A percentile compares a stretch with the other conserved stretches of the same genome.
Conservation (phyloP, 1,140 invertebrate species). For the Adoxophyes honmai region DNA sequence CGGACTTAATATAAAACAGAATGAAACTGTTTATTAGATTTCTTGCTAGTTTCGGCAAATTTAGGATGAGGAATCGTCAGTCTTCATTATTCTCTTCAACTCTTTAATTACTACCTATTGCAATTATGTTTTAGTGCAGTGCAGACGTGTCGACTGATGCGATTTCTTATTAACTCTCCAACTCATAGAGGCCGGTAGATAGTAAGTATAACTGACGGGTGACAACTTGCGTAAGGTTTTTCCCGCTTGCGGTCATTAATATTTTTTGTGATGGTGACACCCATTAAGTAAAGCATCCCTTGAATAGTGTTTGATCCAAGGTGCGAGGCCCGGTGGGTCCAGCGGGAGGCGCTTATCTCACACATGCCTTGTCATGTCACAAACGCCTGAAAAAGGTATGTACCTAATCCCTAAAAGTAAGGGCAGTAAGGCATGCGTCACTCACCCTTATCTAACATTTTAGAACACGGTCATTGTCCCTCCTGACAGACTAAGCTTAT, state of each 20-base stretch:
- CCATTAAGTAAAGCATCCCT: not conserved
- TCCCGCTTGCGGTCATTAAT: not conserved
- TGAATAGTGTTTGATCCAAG: slow-evolving; percentile 9
- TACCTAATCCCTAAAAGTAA: slow-evolving; percentile 10
- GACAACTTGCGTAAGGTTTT: not conserved
- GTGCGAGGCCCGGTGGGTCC: not conserved
- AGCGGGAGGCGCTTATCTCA: slow-evolving; percentile 5
- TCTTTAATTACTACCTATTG: no score
- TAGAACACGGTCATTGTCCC: not conserved
- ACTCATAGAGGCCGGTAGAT: no score
- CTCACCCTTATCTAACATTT: slow-evolving; percentile 7
- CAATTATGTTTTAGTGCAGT: no score
- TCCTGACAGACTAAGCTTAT: not conserved
- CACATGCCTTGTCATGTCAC: slow-evolving; percentile 12
- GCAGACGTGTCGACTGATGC: no score
- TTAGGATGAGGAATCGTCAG: no score
- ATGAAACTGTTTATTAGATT: no score
- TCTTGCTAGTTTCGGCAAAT: no score
- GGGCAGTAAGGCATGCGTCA: slow-evolving; percentile 12
- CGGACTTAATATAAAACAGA: no score
- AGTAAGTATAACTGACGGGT: no score
- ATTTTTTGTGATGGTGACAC: not conserved
- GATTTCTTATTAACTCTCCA: no score
- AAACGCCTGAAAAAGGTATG: slow-evolving; percentile 7
- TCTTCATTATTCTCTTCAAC: no score